phyloP scores from a whole-genome alignment of 1,140 invertebrate species.

The Reticulitermes speratus region DNA sequence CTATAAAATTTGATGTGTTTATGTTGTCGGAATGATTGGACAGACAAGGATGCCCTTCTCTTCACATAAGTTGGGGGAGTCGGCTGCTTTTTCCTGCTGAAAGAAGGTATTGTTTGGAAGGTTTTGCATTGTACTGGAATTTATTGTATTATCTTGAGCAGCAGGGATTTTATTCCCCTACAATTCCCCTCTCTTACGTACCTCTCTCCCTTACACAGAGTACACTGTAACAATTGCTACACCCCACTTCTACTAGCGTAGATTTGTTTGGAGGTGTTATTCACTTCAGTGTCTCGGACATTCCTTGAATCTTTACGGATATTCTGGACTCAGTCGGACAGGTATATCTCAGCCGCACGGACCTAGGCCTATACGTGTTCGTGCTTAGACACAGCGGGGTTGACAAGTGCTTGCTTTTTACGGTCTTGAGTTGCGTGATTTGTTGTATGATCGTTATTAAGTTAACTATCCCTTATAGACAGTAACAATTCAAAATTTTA shows the following conservation, averaged over 20 bases:
- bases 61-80: background rate
- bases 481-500: too few relatives aligned
- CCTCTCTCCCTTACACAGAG: background rate
- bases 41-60: background rate
- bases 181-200: background rate
- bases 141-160: conserved; percentile 11
- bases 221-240: background rate
- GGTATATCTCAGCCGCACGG: background rate
- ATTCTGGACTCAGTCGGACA: background rate
- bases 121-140: background rate
- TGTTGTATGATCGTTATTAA: background rate
- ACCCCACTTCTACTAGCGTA: too few relatives aligned
- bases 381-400: too few relatives aligned
- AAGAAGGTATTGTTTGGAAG: conserved; percentile 9
- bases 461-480: too few relatives aligned
- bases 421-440: background rate
- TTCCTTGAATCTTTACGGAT: background rate
- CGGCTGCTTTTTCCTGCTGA: background rate
- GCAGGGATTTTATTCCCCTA: background rate
- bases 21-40: background rate
- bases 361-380: too few relatives aligned
- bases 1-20: too few relatives aligned
- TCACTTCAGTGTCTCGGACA: background rate
- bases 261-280: background rate
- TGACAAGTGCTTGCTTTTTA: background rate